These are phyloP conservation scores for Carollia perspicillata DNA, from an alignment of 2,113 vertebrate genomes.

Conservation along the genomic window DNA sequence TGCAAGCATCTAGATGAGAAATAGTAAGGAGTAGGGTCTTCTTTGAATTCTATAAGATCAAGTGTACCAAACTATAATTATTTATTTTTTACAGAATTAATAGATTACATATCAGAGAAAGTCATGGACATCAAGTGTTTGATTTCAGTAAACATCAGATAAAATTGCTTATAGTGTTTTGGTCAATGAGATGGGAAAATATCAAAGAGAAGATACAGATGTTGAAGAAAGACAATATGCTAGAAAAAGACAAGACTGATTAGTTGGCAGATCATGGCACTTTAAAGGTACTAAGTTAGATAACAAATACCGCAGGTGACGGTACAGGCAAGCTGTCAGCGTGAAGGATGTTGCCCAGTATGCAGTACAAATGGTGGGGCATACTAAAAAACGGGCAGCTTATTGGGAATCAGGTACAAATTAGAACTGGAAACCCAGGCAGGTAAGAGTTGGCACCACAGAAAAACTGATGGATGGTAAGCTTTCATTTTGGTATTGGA, in stretches of 20 bases:
- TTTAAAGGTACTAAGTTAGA: neutral
- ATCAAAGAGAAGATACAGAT: neutral
- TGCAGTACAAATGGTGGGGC: neutral
- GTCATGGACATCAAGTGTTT: neutral
- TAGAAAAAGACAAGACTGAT: neutral
- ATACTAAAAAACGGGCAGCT: neutral
- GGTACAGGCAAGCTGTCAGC: neutral
- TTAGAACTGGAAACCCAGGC: neutral
- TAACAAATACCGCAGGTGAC: neutral
- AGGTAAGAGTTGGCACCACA: neutral
- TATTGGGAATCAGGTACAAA: neutral
- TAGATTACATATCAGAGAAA: neutral
- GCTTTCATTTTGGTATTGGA: neutral
- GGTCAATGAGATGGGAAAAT: neutral
- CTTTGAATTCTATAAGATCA: neutral
- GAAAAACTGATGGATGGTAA: neutral
- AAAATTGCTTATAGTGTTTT: neutral
- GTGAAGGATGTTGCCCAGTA: neutral
- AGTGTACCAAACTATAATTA: neutral
- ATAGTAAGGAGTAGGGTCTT: neutral
- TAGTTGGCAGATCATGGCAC: neutral
- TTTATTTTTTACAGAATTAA: neutral
- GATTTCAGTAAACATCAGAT: slow-evolving; percentile 4
- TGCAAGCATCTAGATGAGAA: neutral
- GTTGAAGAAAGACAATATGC: neutral